Conservation (phyloP, 2,113 vertebrate genomes). For the Mustela nigripes region DNA sequence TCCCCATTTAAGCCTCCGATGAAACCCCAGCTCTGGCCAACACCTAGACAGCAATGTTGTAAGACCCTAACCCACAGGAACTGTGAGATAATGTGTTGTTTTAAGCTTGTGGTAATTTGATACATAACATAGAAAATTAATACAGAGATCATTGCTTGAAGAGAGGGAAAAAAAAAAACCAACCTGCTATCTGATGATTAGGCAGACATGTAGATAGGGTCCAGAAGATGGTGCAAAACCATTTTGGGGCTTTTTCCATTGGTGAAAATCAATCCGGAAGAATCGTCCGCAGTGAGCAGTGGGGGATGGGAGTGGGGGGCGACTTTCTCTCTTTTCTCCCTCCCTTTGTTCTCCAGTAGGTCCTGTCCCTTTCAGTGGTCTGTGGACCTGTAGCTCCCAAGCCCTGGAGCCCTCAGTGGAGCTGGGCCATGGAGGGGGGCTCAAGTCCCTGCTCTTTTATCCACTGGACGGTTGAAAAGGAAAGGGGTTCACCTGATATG, state of each 20-base stretch:
- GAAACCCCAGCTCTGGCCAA: background rate
- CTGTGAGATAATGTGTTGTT: background rate
- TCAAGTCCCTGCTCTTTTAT: background rate
- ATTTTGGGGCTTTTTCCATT: background rate
- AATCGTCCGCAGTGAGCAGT: background rate
- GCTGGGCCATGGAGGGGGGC: background rate
- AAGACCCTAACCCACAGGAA: background rate
- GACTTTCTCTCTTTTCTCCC: background rate
- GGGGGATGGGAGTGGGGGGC: background rate
- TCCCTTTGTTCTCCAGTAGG: background rate
- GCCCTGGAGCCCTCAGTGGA: background rate
- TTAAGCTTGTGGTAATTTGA: background rate
- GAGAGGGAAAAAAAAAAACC: no score
- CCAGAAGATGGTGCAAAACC: background rate
- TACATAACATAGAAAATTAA: slow-evolving; percentile 8
- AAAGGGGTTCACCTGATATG: background rate
- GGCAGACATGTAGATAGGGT: background rate
- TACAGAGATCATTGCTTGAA: background rate
- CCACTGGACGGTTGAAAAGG: no score
- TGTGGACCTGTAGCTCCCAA: background rate
- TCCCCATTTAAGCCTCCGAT: background rate
- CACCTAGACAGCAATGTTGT: background rate
- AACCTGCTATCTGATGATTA: background rate
- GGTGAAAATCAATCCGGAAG: background rate
- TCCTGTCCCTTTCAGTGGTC: background rate